Percentiles rank a stretch among this genome's conserved stretches.
Conservation (phyloP, 2,113 vertebrate genomes). For the Elaphurus davidianus region DNA sequence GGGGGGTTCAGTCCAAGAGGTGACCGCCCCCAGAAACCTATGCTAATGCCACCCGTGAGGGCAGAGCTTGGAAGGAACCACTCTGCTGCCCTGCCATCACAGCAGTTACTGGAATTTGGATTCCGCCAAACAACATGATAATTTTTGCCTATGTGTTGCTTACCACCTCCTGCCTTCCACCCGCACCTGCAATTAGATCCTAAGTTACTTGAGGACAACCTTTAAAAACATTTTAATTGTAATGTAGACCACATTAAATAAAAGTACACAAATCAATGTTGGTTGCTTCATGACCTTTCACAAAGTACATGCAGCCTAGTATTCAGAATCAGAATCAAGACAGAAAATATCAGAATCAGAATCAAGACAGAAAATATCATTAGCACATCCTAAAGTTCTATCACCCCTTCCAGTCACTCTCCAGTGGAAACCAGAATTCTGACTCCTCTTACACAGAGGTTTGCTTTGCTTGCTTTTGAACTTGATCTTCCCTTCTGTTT, state of each 20-base stretch:
- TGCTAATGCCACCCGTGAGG: accelerated
- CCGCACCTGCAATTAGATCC: background rate
- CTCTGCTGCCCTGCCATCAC: accelerated
- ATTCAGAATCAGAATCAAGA: background rate
- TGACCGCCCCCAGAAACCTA: background rate
- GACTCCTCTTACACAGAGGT: background rate
- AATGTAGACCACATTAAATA: background rate
- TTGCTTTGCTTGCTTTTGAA: background rate
- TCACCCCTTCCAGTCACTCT: accelerated
- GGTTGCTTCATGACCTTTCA: background rate
- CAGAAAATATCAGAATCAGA: accelerated
- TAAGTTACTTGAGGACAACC: background rate
- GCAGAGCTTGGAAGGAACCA: background rate
- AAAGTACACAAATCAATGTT: background rate
- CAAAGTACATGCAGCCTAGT: accelerated
- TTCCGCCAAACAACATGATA: background rate
- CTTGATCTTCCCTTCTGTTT: background rate
- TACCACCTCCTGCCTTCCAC: background rate
- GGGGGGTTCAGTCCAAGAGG: background rate
- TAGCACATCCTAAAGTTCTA: background rate
- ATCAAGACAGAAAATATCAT: no score
- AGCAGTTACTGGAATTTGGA: background rate
- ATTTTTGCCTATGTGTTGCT: background rate
- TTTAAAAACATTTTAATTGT: background rate
- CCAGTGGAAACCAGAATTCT: background rate